A percentile compares a stretch with the other conserved stretches of the same genome.
These are phyloP conservation scores for Brotula barbata DNA, from an alignment of 2,797 vertebrate genomes.

Conservation along the genomic window DNA sequence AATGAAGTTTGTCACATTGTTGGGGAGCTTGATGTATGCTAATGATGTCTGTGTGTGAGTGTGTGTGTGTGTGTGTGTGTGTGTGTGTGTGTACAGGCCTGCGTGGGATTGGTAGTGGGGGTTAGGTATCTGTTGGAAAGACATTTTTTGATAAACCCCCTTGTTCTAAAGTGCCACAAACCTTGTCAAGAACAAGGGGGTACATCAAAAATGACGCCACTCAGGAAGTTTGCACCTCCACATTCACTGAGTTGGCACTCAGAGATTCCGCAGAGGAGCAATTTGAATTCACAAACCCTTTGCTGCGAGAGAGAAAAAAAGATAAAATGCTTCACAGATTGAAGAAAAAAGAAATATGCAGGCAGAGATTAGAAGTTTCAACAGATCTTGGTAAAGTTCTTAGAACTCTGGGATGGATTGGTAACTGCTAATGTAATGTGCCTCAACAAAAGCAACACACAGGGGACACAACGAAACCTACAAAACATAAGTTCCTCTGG, in stretches of 20 bases:
- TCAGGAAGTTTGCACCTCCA: constrained; percentile 72
- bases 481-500: constrained; percentile 50
- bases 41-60: constrained; percentile 65
- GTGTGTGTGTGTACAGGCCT: constrained; percentile 31
- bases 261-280: constrained; percentile 60
- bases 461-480: constrained; percentile 34
- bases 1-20: constrained; percentile 77
- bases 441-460: constrained; percentile 54
- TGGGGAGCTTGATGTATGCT: constrained; percentile 79
- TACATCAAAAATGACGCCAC: constrained; percentile 72
- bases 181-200: constrained; percentile 71
- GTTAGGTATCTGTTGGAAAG: constrained; percentile 53
- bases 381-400: constrained; percentile 65
- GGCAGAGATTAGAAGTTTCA: constrained; percentile 65
- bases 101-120: constrained; percentile 42
- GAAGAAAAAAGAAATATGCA: constrained; percentile 11
- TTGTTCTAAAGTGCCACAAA: constrained; percentile 73
- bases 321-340: constrained; percentile 46
- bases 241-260: constrained; percentile 58
- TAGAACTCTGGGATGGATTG: constrained; percentile 57
- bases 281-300: constrained; percentile 67
- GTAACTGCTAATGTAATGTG: constrained; percentile 65
- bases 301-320: constrained; percentile 41
- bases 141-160: constrained; percentile 61
- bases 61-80: constrained; percentile 36